Base-by-base conservation (phyloP, 2,888 invertebrate species). In the Pristionchus arcanus region DNA sequence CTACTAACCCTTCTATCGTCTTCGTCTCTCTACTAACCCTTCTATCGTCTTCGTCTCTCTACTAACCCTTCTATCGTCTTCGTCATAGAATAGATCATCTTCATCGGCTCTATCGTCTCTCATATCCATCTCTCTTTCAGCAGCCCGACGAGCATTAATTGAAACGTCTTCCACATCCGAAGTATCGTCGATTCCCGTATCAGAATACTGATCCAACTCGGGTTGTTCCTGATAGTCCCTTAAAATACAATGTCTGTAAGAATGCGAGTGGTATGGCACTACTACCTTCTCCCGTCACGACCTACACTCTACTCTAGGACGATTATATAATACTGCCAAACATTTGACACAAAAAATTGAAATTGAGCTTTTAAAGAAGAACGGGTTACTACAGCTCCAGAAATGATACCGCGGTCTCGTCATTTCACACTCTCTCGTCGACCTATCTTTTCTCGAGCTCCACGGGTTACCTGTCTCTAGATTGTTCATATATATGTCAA, bases 181-280 rank as follows among this genome's bases (percentile, higher is more conserved):
- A 0, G 95, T 95, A 91, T 97, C 97, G 95, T 98, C 98, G 93
- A 99, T 95, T 92, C 97, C 97, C 91, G 97, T 97, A 0, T 96
- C 96, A 95, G 99, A 99, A 95, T 98, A 99, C 49, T 97, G 97
- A 96, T 99, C 99, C 95, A 99, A 96, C 63, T 97, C 98, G 66
- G 99, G 98, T 97, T 98, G 98, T 2, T 97, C 97, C 5, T 98
- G 98, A 96, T 99, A 99, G 96, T 99, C 99, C 92, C 98, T 98
- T 95, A 49, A 92, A 91, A 15, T n/a, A n/a, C n/a, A 49, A 49
- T 49, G 5, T 42, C 42, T 9, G 42, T 3, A 49, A 49, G 42
- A 49, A 49, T 7, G 9, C 42, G 13, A 13, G 42, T 7, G 42
- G 42, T 49, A 49, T 49, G 13, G 42, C 3, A 49, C 42, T 11